Evolutionary conservation across 92 coral and sea anemone genomes (phyloP), one percentile per base, ranked within the genome.

Genomic region (Siderastrea siderea): DNA sequence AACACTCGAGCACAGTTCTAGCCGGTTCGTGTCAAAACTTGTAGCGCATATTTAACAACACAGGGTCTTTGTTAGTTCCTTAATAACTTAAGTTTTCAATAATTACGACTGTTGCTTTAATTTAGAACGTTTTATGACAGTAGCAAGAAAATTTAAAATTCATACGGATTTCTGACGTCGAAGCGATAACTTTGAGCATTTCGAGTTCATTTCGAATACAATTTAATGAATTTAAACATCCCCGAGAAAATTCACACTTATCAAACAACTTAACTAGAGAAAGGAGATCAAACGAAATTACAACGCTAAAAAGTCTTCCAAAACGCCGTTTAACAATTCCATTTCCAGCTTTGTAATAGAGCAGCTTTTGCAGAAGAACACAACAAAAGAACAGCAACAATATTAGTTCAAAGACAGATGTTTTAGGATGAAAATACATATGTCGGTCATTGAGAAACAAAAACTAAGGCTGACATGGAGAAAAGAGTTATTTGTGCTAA

Each of bases 81-180:
- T 79, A 79, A 65, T 65, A 63, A 77, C 70, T 77, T 77, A 63
- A 77, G 82, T 77, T 77, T 77, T 61, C 57, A 44, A 53, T 46
- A 60, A 60, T 17, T 60, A 54, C 73, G n/a, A 13, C 8, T 13
- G 80, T 60, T 46, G 67, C 51, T 57, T 50, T 2, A 14, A n/a
- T 16, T 50, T 3, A 6, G 6, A 45, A 1, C 1, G 19, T 45
- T 46, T 46, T 73, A 47, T 8, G 12, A 9, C 47, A 50, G 57
- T 13, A 12, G 52, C 66, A 77, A 16, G 9, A 44, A 77, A 60
- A 46, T 6, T 14, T 44, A 0, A 7, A 45, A 8, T 17, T 6
- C 0, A 38, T 4, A 68, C 9, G 45, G 47, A 48, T 11, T 58
- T 52, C 47, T 26, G n/a, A 43, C 6, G 54, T 7, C 14, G 38